These are phyloP conservation scores for Garra rufa DNA, from an alignment of 2,113 vertebrate genomes.

Conservation along the genomic window DNA sequence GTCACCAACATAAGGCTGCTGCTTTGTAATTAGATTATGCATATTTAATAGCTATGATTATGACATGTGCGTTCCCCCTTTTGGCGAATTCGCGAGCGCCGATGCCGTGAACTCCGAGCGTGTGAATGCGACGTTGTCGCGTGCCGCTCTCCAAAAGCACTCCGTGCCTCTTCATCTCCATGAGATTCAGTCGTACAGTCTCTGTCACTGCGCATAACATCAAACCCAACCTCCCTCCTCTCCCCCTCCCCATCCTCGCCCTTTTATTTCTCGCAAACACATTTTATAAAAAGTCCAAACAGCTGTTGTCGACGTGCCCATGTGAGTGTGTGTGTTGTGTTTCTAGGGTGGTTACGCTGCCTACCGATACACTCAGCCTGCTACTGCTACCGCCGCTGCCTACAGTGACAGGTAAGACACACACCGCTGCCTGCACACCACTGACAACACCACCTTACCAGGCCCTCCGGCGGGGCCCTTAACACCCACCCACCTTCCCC, in stretches of 20 bases:
- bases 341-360: constrained; percentile 94
- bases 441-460: constrained; percentile 39
- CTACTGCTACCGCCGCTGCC: constrained; percentile 93
- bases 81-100: neutral
- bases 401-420: constrained; percentile 97
- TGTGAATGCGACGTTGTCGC: constrained; percentile 11
- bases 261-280: neutral
- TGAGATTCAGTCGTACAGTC: neutral
- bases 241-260: neutral
- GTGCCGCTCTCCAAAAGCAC: constrained; percentile 15
- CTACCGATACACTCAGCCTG: constrained; percentile 95
- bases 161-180: constrained; percentile 19
- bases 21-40: constrained; percentile 54
- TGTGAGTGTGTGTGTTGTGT: constrained; percentile 64
- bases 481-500: constrained; percentile 20
- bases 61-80: constrained; percentile 44
- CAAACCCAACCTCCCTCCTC: neutral
- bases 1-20: constrained; percentile 35
- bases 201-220: constrained; percentile 21
- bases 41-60: constrained; percentile 56
- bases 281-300: constrained; percentile 28
- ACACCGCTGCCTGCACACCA: constrained; percentile 41
- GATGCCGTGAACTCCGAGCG: neutral
- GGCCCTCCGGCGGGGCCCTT: constrained; percentile 39
- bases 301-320: constrained; percentile 30